Base-by-base conservation (phyloP, 2,888 invertebrate genomes). In the Patella ulyssiponensis region DNA sequence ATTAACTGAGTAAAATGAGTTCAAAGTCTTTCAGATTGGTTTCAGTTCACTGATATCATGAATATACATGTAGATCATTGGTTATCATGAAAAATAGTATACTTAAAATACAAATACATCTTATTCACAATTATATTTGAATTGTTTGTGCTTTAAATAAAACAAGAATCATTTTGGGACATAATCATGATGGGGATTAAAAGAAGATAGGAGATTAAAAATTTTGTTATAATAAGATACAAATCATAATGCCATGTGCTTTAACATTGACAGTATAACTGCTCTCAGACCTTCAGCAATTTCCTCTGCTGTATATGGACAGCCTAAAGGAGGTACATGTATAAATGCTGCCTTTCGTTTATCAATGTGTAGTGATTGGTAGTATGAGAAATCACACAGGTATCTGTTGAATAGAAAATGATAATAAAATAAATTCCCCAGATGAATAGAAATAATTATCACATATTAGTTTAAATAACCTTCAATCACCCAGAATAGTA, bases 341-440 rank as follows among this genome's bases (percentile, higher is more conserved):
- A 96, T 93, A 90, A 97, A 96, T 17, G 96, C 92, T 2, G 94
- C 93, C 77, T 94, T 92, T 54, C 86, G 84, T 74, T 85, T 86
- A 92, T 95, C 93, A 33, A 94, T 93, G 83, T 93, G 93, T 58
- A 96, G 92, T 0, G 96, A 96, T 44, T 94, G 94, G 92, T 95
- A 96, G 92, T 94, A 96, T 75, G 94, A 95, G 91, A 95, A 97
- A 91, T 96, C 96, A 90, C 96, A 97, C 3, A 96, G 92, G 90
- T 94, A 97, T 91, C 95, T 91, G 86, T 15, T 80, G 81, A 73
- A 23, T n/a, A 64, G 53, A 74, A 73, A 23, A 73, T 53, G 9
- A 69, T 69, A 85, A 83, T 56, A 17, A 69, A 69, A 73, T 54
- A 58, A 20, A 71, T n/a, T 51, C 51, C 11, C 17, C 33, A 69